A percentile compares a stretch with the other conserved stretches of the same genome.
phyloP scores from a whole-genome alignment of 2,113 vertebrate genomes.

The Monopterus albus region DNA sequence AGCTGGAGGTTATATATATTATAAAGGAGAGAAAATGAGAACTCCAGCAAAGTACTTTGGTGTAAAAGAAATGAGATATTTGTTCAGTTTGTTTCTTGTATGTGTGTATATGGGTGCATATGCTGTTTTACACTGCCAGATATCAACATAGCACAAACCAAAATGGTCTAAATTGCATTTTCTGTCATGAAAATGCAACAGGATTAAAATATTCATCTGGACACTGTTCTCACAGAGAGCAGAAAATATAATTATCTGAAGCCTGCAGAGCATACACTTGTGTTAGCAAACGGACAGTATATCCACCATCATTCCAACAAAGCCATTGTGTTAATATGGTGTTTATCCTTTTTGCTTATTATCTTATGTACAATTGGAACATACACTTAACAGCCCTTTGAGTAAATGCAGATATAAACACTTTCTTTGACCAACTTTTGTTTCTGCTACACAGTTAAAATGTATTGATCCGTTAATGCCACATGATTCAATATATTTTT shows the following conservation, averaged over 20 bases:
- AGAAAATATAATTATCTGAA: conserved; percentile 12
- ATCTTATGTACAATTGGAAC: neutral
- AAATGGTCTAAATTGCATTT: neutral
- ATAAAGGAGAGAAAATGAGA: conserved; percentile 6
- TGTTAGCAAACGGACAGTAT: neutral
- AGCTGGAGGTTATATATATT: conserved; percentile 22
- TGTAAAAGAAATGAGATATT: neutral
- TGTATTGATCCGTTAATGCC: neutral
- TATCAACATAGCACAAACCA: neutral
- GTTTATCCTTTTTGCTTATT: too few species aligned
- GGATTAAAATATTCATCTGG: conserved; percentile 5
- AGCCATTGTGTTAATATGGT: too few species aligned
- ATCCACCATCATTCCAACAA: neutral
- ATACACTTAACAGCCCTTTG: neutral
- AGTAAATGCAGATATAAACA: too few species aligned
- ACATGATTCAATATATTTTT: neutral
- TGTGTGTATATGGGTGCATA: neutral
- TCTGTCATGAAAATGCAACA: neutral
- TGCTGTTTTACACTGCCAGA: neutral
- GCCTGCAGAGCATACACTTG: neutral
- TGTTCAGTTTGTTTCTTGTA: neutral
- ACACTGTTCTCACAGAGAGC: neutral
- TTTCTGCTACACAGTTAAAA: neutral
- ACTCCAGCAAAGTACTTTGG: neutral
- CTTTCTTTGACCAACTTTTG: neutral